phyloP scores from a whole-genome alignment of 2,888 invertebrate species.

The Phengaris alcon region DNA sequence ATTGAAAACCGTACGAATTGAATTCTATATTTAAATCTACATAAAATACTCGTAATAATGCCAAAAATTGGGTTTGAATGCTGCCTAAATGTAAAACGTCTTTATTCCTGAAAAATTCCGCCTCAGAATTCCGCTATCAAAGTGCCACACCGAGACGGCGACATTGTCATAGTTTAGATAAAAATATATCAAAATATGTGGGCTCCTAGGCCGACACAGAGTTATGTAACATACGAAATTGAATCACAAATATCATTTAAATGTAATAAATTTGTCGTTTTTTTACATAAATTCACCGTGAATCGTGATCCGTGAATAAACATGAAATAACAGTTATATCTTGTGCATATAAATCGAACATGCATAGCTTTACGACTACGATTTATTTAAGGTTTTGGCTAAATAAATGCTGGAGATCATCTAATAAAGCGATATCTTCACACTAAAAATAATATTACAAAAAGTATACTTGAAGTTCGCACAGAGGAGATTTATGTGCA shows the following conservation, averaged over 20 bases:
- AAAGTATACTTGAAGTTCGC: too few relatives aligned
- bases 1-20: background rate
- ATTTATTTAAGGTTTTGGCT: background rate
- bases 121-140: background rate
- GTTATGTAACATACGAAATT: constrained; percentile 20
- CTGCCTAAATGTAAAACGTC: background rate
- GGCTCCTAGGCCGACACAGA: background rate
- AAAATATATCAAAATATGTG: constrained; percentile 12
- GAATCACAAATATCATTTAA: constrained; percentile 26
- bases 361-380: constrained; percentile 2
- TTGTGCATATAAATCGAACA: background rate
- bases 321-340: constrained; percentile 8
- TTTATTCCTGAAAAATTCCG: background rate
- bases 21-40: background rate
- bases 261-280: constrained; percentile 21
- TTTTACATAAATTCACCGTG: constrained; percentile 28
- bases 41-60: background rate
- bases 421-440: background rate
- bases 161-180: constrained; percentile 11
- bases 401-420: background rate
- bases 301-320: constrained; percentile 9
- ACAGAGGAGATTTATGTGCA: too few relatives aligned
- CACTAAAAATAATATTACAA: background rate
- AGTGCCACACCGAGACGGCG: background rate
- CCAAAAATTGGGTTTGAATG: constrained; percentile 3